Conservation (phyloP, 2,888 invertebrate species). For the Eupithecia tripunctaria region DNA sequence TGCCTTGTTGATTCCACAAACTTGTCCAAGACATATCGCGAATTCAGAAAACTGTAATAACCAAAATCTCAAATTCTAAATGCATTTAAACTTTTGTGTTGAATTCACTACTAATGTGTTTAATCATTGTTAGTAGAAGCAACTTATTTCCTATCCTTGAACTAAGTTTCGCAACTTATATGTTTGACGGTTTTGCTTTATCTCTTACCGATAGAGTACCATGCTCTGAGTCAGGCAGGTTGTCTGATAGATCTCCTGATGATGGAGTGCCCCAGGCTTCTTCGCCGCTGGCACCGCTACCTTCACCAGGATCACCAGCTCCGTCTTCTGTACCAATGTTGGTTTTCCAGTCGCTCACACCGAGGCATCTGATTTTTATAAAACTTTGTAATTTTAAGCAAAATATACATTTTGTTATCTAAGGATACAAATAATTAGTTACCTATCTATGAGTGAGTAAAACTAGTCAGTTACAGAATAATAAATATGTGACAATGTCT, state of each 20-base stretch:
- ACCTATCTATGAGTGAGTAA: not conserved
- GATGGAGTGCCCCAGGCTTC: slow-evolving; percentile 96
- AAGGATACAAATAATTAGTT: not conserved
- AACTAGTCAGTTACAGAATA: not conserved
- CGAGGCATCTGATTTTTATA: slow-evolving; percentile 66
- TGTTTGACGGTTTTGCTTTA: not conserved
- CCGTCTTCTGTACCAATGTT: slow-evolving; percentile 86
- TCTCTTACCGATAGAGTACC: slow-evolving; percentile 86
- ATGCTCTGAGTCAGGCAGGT: slow-evolving; percentile 88
- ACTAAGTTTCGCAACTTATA: not conserved
- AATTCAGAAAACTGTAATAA: no score
- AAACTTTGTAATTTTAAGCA: not conserved
- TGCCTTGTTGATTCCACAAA: not conserved
- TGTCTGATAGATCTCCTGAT: slow-evolving; percentile 92
- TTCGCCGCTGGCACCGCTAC: slow-evolving; percentile 93
- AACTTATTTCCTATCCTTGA: not conserved
- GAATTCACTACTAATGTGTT: not conserved
- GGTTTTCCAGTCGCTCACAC: slow-evolving; percentile 85
- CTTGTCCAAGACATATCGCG: no score
- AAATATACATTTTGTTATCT: not conserved
- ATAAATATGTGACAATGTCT: not conserved
- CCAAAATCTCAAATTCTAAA: no score
- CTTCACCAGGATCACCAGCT: slow-evolving; percentile 86
- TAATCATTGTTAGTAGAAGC: not conserved
- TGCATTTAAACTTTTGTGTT: not conserved